Evolutionary conservation across 2,113 vertebrate genomes (phyloP).

Genomic region (Platanista minor): DNA sequence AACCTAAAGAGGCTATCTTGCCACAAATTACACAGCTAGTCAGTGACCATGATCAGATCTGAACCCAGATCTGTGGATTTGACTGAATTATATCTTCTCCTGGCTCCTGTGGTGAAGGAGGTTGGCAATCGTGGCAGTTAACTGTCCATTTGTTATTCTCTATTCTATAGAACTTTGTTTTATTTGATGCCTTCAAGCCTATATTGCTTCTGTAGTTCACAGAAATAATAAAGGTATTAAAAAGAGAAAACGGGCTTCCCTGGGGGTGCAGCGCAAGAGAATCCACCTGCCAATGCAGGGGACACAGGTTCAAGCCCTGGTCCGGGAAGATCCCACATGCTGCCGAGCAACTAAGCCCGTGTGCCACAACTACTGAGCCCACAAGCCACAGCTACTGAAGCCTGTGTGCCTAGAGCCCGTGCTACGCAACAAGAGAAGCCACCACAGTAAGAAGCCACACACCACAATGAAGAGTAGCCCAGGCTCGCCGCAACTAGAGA

Average conservation of each 20-base stretch:
- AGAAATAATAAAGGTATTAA: conserved; percentile 14
- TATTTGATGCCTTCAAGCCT: conserved; percentile 1
- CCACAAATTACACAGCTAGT: neutral
- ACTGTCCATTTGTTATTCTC: neutral
- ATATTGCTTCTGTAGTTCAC: neutral
- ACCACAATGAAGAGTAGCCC: too few relatives aligned
- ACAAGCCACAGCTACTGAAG: too few relatives aligned
- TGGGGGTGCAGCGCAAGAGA: too few relatives aligned
- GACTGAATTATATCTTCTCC: neutral
- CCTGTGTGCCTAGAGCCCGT: too few relatives aligned
- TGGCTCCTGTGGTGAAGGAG: neutral
- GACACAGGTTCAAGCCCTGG: too few relatives aligned
- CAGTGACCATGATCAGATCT: neutral
- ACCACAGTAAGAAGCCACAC: too few relatives aligned
- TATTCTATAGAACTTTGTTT: neutral
- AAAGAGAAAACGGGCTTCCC: neutral
- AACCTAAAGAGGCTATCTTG: neutral
- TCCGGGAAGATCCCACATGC: too few relatives aligned
- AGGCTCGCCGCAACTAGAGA: too few relatives aligned
- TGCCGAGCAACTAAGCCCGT: too few relatives aligned
- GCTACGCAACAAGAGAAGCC: too few relatives aligned
- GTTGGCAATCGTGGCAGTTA: neutral
- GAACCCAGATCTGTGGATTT: neutral
- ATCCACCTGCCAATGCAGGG: too few relatives aligned
- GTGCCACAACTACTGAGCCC: too few relatives aligned